A percentile compares a stretch with the other conserved stretches of the same genome.
Evolutionary conservation across 2,797 vertebrate genomes (phyloP).

Genomic region (Rhincodon typus): DNA sequence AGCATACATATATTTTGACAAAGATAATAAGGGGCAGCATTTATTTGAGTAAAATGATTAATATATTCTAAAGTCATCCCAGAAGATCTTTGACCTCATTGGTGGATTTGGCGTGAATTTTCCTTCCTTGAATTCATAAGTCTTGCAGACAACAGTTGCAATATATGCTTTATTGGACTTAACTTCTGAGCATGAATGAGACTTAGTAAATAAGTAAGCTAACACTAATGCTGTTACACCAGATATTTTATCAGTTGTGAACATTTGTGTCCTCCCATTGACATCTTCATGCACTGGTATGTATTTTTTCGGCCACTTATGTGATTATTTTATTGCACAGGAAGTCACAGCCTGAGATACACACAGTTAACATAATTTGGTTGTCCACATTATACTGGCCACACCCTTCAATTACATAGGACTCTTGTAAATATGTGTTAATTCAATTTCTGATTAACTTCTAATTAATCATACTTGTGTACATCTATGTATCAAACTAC

Average conservation of each 20-base stretch:
- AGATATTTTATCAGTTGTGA: background rate
- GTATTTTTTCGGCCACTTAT: background rate
- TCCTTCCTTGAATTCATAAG: background rate
- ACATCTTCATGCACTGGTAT: background rate
- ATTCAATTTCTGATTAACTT: background rate
- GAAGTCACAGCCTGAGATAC: background rate
- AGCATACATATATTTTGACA: background rate
- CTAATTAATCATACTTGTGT: too few species aligned
- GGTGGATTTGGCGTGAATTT: background rate
- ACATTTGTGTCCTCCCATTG: background rate
- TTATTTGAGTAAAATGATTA: background rate
- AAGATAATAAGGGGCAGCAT: background rate
- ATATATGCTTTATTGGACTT: background rate
- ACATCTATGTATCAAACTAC: too few species aligned
- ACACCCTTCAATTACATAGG: background rate
- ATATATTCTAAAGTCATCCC: background rate
- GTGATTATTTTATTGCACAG: background rate
- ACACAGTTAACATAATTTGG: background rate
- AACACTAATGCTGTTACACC: background rate
- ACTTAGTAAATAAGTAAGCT: background rate
- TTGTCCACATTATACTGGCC: background rate
- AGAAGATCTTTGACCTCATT: background rate
- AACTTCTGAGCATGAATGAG: background rate
- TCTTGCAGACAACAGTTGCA: background rate
- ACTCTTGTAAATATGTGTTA: background rate